These are phyloP conservation scores for Synanthedon vespiformis DNA, from an alignment of 2,888 invertebrate genomes.

Conservation along the genomic window DNA sequence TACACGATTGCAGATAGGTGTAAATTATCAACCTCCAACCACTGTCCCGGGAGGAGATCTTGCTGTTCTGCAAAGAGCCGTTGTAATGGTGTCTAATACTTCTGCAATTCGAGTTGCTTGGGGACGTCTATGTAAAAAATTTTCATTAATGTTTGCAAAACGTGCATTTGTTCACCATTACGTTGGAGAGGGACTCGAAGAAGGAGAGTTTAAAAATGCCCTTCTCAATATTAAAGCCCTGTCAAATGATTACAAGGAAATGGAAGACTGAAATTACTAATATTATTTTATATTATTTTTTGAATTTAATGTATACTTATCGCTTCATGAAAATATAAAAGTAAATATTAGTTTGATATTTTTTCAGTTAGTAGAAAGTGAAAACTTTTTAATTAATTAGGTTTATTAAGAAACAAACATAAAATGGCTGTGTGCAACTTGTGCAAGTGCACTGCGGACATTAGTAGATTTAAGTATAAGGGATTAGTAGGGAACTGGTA, in stretches of 20 bases:
- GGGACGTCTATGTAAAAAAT: constrained; percentile 83
- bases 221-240: constrained; percentile 73
- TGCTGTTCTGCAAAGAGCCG: constrained; percentile 79
- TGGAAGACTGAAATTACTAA: constrained; percentile 50
- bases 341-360: too few species aligned
- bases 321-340: too few species aligned
- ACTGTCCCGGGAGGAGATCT: constrained; percentile 82
- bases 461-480: too few species aligned
- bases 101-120: constrained; percentile 84
- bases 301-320: too few species aligned
- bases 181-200: constrained; percentile 79
- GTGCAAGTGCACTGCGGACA: too few species aligned
- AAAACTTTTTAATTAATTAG: too few species aligned
- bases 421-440: too few species aligned
- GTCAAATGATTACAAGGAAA: constrained; percentile 76
- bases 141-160: constrained; percentile 83
- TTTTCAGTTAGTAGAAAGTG: too few species aligned
- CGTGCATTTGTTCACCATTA: constrained; percentile 92
- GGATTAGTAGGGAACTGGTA: too few species aligned
- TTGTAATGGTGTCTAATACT: constrained; percentile 87
- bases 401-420: too few species aligned
- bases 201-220: constrained; percentile 74
- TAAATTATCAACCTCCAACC: constrained; percentile 81
- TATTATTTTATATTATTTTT: too few species aligned
- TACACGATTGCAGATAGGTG: constrained; percentile 67